Conservation (phyloP, 1,140 invertebrate genomes). For the Apis laboriosa region DNA sequence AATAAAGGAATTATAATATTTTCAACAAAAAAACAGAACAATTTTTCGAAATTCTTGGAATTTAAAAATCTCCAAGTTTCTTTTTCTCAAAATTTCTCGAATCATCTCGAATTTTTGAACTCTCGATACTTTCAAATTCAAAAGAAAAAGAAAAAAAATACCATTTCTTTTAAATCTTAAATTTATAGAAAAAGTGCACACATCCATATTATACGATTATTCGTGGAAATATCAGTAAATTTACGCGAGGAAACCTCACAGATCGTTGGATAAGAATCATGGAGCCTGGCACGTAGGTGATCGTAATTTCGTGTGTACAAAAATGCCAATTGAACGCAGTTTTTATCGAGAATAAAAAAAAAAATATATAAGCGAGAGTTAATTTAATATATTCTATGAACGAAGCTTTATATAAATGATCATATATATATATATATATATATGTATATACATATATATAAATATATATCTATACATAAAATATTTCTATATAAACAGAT, state of each 20-base stretch:
- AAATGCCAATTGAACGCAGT: constrained; percentile 51
- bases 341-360: constrained; percentile 36
- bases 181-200: no score
- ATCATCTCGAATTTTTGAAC: no score
- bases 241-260: not conserved
- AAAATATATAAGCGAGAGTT: not conserved
- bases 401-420: constrained; percentile 57
- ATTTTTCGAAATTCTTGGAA: no score
- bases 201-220: not conserved
- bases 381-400: constrained; percentile 68
- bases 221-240: not conserved
- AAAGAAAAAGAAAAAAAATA: no score
- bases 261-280: not conserved
- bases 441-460: constrained; percentile 16
- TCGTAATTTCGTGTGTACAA: constrained; percentile 47
- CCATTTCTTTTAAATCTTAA: no score
- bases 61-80: no score
- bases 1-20: no score
- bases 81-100: no score
- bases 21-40: no score
- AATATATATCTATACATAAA: constrained; percentile 41
- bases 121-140: no score
- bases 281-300: not conserved
- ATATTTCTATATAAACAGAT: constrained; percentile 60
- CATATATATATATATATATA: constrained; percentile 39